Conservation (phyloP, 1,140 invertebrate species). For the Pygmarrhopalites habei region DNA sequence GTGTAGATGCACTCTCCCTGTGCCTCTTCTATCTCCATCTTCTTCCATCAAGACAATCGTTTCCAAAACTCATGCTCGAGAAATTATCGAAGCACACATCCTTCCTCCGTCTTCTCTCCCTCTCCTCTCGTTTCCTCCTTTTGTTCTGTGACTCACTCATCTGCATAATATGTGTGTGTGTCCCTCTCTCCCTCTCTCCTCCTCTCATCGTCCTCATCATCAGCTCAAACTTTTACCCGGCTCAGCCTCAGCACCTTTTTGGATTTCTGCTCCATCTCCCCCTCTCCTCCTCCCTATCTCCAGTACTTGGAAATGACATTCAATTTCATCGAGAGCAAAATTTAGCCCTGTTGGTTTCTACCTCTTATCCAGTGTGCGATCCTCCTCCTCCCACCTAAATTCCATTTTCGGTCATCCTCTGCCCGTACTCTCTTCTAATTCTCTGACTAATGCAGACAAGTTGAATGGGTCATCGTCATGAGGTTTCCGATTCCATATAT, state of each 20-base stretch:
- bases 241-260: no score
- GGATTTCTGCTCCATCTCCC: not conserved
- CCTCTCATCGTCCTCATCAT: not conserved
- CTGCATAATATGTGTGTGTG: conserved; percentile 3
- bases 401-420: not conserved
- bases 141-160: conserved; percentile 1
- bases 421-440: no score
- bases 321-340: no score
- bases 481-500: not conserved
- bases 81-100: conserved; percentile 16
- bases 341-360: no score
- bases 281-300: not conserved
- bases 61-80: conserved; percentile 18
- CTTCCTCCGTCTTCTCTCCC: not conserved
- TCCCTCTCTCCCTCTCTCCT: not conserved
- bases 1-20: not conserved
- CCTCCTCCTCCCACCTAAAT: not conserved
- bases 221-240: not conserved
- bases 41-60: conserved; percentile 16
- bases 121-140: not conserved
- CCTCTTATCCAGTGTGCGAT: not conserved
- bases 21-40: not conserved
- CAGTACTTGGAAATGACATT: not conserved
- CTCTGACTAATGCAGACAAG: not conserved
- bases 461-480: conserved; percentile 8